phyloP scores from a whole-genome alignment of 2,113 vertebrate genomes.

The cat (Felis catus) region F.catus_Fca126_mat1.0 CM031419.1:162808001-162808500 shows the following conservation, averaged over 20 bases:
- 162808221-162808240: background rate
- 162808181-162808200: conserved; percentile 80
- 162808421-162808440: too few species aligned
- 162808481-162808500: too few species aligned
- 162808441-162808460: too few species aligned
- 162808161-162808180: conserved; percentile 79
- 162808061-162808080: background rate
- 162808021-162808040: background rate
- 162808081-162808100: background rate
- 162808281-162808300: too few species aligned
- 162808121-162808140: conserved; percentile 92
- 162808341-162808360: too few species aligned
- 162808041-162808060: background rate
- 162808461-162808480: too few species aligned
- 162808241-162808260: background rate
- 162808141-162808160: conserved; percentile 95
- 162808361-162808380: too few species aligned
- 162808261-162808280: too few species aligned
- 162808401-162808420: too few species aligned
- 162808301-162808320: too few species aligned
- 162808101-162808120: conserved; percentile 90
- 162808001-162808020: background rate
- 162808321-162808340: too few species aligned
- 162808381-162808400: too few species aligned
- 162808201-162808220: conserved; percentile 50